A percentile compares a stretch with the other conserved stretches of the same genome.
Conservation (phyloP, 1,140 invertebrate species). For the Pseudomyrmex cubaensis region DNA sequence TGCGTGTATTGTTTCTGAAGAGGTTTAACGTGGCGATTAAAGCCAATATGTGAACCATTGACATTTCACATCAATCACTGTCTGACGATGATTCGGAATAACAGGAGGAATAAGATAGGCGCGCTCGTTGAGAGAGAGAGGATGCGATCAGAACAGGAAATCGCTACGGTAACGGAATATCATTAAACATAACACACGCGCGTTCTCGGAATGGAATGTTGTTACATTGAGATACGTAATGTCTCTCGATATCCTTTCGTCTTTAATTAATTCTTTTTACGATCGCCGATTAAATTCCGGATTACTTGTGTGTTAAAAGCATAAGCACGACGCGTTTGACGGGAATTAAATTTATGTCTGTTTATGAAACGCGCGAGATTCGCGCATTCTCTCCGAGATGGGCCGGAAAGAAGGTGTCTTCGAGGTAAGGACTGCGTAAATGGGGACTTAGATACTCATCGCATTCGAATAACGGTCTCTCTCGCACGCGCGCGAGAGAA, state of each 20-base stretch:
- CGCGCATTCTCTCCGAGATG: conserved; percentile 2
- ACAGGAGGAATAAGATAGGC: conserved; percentile 13
- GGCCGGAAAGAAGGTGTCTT: neutral
- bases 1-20: conserved; percentile 4
- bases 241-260: conserved; percentile 4
- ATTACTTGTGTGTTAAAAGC: conserved; percentile 12
- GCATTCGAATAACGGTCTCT: conserved; percentile 40
- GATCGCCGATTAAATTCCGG: neutral
- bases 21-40: conserved; percentile 13
- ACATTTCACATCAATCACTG: conserved; percentile 5
- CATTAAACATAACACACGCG: conserved; percentile 31
- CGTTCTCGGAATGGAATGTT: conserved; percentile 9
- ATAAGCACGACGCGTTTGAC: neutral
- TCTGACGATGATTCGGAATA: neutral
- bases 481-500: neutral
- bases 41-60: conserved; percentile 9
- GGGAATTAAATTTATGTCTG: neutral
- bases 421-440: conserved; percentile 22
- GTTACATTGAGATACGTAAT: neutral
- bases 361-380: neutral
- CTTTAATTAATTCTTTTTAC: conserved; percentile 7
- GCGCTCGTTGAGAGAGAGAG: conserved; percentile 23
- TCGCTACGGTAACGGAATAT: conserved; percentile 48
- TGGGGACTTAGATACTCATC: conserved; percentile 41
- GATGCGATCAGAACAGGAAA: conserved; percentile 54